Evolutionary conservation across 2,113 vertebrate genomes (phyloP).

Genomic region (Lathamus discolor): DNA sequence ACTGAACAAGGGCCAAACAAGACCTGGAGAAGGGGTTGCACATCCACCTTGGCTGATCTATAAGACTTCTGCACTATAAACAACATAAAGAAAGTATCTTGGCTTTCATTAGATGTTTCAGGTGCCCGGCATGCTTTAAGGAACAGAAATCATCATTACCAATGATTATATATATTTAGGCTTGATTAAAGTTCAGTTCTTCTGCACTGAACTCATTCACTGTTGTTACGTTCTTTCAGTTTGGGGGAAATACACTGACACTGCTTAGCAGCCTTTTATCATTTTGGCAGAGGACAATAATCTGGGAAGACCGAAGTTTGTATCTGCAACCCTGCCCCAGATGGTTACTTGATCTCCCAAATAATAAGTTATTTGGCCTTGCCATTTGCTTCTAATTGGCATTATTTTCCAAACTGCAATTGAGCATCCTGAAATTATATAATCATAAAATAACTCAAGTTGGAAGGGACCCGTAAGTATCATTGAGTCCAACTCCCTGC

Average conservation of each 20-base stretch:
- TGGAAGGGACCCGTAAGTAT: neutral
- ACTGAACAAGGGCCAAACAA: neutral
- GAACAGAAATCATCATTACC: neutral
- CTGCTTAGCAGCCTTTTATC: slow-evolving; percentile 8
- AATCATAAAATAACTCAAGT: neutral
- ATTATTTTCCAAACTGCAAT: neutral
- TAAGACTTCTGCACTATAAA: neutral
- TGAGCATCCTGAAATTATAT: neutral
- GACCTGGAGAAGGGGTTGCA: neutral
- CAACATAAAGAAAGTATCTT: neutral
- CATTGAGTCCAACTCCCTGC: neutral
- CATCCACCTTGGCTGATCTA: neutral
- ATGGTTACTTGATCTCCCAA: neutral
- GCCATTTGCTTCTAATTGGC: neutral
- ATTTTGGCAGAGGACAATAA: neutral
- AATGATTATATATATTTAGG: neutral
- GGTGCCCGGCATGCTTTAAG: neutral
- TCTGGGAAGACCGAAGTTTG: neutral
- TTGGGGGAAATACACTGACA: neutral
- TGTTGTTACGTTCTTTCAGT: neutral
- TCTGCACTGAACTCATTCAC: neutral
- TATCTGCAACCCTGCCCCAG: neutral
- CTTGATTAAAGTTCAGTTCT: neutral
- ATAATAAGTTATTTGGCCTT: neutral
- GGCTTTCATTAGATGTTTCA: neutral